Conservation (phyloP, 1,140 invertebrate species). For the Eumaeus atala region DNA sequence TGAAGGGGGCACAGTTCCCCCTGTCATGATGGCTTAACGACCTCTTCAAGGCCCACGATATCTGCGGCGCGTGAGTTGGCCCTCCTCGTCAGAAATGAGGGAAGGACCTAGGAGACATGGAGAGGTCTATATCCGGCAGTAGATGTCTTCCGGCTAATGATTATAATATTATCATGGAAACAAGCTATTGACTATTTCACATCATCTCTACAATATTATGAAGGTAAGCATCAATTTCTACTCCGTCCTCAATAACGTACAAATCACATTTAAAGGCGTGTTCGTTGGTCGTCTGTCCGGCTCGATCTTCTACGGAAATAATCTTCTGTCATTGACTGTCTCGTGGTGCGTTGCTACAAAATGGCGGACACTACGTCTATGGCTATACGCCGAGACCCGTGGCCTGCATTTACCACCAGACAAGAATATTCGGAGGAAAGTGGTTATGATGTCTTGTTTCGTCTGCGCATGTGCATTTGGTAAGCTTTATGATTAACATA, state of each 20-base stretch:
- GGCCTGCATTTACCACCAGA: slow-evolving; percentile 29
- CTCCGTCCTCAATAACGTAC: background rate
- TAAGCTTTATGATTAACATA: no score
- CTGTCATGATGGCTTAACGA: no score
- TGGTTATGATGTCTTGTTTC: slow-evolving; percentile 31
- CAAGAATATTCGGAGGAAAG: slow-evolving; percentile 29
- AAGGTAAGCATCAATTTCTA: no score
- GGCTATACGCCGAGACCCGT: slow-evolving; percentile 32
- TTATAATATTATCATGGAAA: no score
- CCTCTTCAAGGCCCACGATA: no score
- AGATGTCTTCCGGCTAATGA: no score
- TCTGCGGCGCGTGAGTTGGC: no score
- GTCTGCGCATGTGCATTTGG: slow-evolving; percentile 37
- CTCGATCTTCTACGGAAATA: slow-evolving; percentile 54
- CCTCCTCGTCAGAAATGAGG: no score
- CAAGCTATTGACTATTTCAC: background rate
- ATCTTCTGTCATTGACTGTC: slow-evolving; percentile 40
- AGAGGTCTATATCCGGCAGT: no score
- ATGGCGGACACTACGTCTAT: slow-evolving; percentile 37
- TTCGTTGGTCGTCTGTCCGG: slow-evolving; percentile 44
- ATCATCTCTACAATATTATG: background rate
- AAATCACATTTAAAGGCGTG: slow-evolving; percentile 24
- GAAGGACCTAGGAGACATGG: no score
- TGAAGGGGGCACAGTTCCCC: no score
- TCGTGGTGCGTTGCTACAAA: slow-evolving; percentile 35